Conservation (phyloP, 2,113 vertebrate genomes). For the Anguilla rostrata region DNA sequence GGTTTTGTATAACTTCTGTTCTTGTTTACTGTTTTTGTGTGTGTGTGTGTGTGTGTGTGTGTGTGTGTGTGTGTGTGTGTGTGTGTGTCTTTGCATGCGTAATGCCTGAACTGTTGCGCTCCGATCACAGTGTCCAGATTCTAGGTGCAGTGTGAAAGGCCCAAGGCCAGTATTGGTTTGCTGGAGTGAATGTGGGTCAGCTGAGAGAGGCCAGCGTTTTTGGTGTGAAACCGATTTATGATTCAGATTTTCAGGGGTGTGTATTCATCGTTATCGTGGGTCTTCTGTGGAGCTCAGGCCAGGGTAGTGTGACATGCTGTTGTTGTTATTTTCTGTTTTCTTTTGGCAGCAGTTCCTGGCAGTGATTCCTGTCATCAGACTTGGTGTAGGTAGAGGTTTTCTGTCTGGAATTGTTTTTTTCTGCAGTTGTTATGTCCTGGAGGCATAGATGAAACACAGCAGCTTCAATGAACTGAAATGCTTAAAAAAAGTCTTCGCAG, state of each 20-base stretch:
- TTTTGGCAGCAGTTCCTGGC: background rate
- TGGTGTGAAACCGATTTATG: background rate
- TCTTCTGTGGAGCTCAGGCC: background rate
- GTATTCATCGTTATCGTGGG: background rate
- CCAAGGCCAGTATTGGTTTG: background rate
- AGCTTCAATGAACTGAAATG: background rate
- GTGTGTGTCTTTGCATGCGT: too few species aligned
- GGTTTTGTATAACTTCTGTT: background rate
- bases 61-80: too few species aligned
- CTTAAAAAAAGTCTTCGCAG: background rate
- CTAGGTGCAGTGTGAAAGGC: background rate
- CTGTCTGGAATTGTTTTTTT: conserved; percentile 19
- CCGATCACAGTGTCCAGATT: background rate
- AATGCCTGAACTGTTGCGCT: background rate
- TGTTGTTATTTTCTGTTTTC: background rate
- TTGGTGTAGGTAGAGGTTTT: conserved; percentile 1
- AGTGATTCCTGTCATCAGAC: conserved; percentile 8
- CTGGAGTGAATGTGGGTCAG: background rate
- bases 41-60: too few species aligned
- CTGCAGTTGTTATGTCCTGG: conserved; percentile 12
- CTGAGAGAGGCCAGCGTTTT: background rate
- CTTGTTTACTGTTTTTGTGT: background rate
- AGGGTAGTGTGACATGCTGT: background rate
- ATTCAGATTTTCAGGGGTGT: background rate
- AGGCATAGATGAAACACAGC: background rate